A percentile compares a stretch with the other conserved stretches of the same genome.
Conservation (phyloP, 1,140 invertebrate genomes). For the Saccostrea glomerata region DNA sequence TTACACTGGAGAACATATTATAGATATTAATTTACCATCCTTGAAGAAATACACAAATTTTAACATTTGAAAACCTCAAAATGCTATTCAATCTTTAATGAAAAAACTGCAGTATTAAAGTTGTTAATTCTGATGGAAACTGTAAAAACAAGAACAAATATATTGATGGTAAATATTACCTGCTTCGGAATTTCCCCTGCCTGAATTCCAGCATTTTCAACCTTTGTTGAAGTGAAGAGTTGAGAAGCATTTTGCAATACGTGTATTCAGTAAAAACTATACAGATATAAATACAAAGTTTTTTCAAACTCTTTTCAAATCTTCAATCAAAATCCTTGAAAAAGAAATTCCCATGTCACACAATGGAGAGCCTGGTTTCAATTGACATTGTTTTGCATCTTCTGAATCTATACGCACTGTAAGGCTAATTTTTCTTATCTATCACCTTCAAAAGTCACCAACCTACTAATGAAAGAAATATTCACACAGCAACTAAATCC, state of each 20-base stretch:
- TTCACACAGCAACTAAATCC: neutral
- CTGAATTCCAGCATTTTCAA: slow-evolving; percentile 28
- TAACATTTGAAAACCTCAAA: no score
- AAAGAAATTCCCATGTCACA: neutral
- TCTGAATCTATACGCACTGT: no score
- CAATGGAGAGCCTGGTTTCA: neutral
- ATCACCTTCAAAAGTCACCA: neutral
- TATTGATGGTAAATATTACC: neutral
- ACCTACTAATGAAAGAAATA: neutral
- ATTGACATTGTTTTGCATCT: neutral
- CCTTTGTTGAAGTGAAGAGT: slow-evolving; percentile 24
- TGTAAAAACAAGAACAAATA: neutral
- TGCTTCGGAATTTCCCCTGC: neutral
- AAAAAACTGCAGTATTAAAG: neutral
- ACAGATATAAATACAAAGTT: neutral
- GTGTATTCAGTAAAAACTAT: neutral
- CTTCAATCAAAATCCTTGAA: slow-evolving; percentile 16
- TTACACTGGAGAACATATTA: no score
- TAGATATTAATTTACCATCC: no score
- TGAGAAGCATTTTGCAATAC: slow-evolving; percentile 1
- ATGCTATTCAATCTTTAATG: no score
- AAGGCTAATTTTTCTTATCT: neutral
- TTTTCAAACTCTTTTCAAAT: neutral
- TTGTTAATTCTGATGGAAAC: neutral
- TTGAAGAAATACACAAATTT: no score